These are phyloP conservation scores for Sisyra terminalis DNA, from an alignment of 2,888 invertebrate species.

Conservation along the genomic window DNA sequence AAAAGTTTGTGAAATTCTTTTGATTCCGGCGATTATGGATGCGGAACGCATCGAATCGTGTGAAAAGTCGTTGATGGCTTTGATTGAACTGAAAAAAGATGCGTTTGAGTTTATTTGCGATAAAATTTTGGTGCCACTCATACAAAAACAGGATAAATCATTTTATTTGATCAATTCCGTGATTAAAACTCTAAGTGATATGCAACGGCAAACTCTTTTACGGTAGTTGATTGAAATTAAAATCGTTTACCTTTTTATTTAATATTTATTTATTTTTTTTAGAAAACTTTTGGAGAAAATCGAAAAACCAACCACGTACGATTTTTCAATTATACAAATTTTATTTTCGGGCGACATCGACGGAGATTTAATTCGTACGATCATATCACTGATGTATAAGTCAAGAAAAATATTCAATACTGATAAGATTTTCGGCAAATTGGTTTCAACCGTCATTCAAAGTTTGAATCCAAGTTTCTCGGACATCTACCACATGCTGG, in stretches of 20 bases:
- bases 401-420: conserved; percentile 10
- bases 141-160: too few species aligned
- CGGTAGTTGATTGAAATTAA: too few species aligned
- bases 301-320: conserved; percentile 5
- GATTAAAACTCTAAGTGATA: too few species aligned
- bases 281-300: conserved; percentile 7
- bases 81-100: too few species aligned
- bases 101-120: too few species aligned
- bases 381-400: conserved; percentile 10
- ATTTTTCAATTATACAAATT: conserved; percentile 6
- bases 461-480: conserved; percentile 8
- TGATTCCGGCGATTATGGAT: background rate
- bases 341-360: conserved; percentile 5
- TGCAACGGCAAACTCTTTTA: too few species aligned
- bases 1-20: background rate
- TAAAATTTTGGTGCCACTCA: too few species aligned
- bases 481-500: conserved; percentile 4
- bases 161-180: too few species aligned
- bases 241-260: too few species aligned
- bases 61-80: too few species aligned
- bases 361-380: conserved; percentile 1
- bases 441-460: conserved; percentile 11
- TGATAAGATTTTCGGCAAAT: conserved; percentile 12
- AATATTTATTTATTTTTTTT: conserved; percentile 3
- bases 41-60: too few species aligned